A percentile compares a stretch with the other conserved stretches of the same genome.
phyloP scores from a whole-genome alignment of 2,113 vertebrate genomes.

The Rhinopomastus cyanomelas region DNA sequence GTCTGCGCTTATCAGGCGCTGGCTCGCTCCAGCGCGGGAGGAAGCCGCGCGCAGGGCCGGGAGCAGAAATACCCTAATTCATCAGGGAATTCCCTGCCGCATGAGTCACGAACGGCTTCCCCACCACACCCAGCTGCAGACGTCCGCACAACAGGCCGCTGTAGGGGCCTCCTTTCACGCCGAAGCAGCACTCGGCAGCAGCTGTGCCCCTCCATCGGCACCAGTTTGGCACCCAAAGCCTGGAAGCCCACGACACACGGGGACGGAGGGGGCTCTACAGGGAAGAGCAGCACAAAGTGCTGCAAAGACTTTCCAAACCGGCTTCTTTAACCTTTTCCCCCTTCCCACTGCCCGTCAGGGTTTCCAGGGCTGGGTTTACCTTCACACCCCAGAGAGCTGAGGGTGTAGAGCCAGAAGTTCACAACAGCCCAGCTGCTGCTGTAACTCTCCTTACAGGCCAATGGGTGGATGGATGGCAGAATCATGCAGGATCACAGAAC shows the following conservation, averaged over 20 bases:
- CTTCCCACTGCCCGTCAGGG: background rate
- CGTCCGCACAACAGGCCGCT: slow-evolving; percentile 61
- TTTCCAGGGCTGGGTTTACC: background rate
- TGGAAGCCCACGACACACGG: background rate
- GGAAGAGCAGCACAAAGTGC: background rate
- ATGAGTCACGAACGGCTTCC: slow-evolving; percentile 92
- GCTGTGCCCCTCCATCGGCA: background rate
- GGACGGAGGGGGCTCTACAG: background rate
- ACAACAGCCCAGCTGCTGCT: background rate
- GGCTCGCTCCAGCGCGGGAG: slow-evolving; percentile 71
- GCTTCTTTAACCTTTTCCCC: background rate
- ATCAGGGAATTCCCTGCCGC: slow-evolving; percentile 92
- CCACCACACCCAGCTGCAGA: slow-evolving; percentile 77
- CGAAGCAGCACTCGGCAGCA: background rate
- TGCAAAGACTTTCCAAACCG: background rate
- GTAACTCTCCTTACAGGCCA: background rate
- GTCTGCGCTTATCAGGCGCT: slow-evolving; percentile 61
- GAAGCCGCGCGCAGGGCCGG: slow-evolving; percentile 80
- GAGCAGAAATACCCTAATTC: slow-evolving; percentile 89
- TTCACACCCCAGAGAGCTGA: background rate
- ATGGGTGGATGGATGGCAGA: background rate
- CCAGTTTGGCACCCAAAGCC: background rate
- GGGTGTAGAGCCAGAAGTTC: background rate
- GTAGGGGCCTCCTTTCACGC: slow-evolving; percentile 32
- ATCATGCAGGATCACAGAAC: too few species aligned